These are phyloP conservation scores for Tenrec ecaudatus DNA, from an alignment of 2,113 vertebrate species.

Conservation along the genomic window DNA sequence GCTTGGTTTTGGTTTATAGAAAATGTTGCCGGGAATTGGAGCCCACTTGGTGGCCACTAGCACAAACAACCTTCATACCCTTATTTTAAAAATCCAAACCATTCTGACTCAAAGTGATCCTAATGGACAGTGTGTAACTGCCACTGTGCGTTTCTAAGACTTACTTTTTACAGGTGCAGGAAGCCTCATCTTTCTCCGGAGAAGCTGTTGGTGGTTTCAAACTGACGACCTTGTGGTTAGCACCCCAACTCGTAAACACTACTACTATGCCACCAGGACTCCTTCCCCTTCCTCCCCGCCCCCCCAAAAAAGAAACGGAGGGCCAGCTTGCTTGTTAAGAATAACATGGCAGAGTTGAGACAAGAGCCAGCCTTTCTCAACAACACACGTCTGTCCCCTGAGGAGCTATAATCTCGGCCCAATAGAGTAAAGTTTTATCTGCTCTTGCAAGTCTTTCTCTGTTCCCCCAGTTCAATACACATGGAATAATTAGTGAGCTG, in stretches of 20 bases:
- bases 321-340: background rate
- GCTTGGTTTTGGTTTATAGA: background rate
- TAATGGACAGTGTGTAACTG: no score
- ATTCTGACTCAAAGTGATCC: no score
- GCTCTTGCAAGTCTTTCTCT: background rate
- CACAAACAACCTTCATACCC: background rate
- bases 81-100: background rate
- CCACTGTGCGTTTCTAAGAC: no score
- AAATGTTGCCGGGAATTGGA: background rate
- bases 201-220: no score
- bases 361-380: background rate
- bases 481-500: constrained; percentile 29
- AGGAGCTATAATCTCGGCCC: background rate
- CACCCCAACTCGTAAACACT: no score
- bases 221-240: no score
- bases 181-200: no score
- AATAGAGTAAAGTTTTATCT: background rate
- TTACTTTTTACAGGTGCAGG: no score
- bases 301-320: no score
- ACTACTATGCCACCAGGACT: no score
- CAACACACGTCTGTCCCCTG: background rate
- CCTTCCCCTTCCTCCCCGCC: no score
- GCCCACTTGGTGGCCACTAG: background rate
- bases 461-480: constrained; percentile 59
- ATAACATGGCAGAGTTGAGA: accelerated